Percentiles rank a stretch among this genome's conserved stretches.
Conservation (phyloP, 2,797 vertebrate species). For the Hypotaenidia philippensis region DNA sequence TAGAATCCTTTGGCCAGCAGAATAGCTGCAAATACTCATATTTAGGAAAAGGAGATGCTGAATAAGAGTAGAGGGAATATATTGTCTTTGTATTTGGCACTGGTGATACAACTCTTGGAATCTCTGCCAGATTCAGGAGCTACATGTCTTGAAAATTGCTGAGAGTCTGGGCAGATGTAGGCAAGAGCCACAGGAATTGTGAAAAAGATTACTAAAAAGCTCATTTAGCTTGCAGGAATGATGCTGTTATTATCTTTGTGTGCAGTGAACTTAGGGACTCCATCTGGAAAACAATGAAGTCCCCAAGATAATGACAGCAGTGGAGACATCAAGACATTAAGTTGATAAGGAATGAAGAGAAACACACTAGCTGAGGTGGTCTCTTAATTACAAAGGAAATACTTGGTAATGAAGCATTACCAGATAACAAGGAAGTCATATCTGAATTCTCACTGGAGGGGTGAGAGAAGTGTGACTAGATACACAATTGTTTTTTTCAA, state of each 20-base stretch:
- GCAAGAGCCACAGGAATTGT: neutral
- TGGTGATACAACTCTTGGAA: neutral
- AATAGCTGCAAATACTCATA: neutral
- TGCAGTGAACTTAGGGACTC: neutral
- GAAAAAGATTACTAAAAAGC: neutral
- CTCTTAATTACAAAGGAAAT: neutral
- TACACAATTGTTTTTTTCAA: neutral
- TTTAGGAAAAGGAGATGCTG: neutral
- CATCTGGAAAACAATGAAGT: neutral
- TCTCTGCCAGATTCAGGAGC: neutral
- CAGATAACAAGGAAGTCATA: neutral
- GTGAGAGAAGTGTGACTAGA: neutral
- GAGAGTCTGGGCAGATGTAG: neutral
- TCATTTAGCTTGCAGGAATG: neutral
- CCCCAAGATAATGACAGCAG: neutral
- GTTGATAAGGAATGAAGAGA: neutral
- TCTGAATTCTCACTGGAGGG: neutral
- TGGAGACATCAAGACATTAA: neutral
- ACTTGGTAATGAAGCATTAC: neutral
- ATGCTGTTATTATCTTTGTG: neutral
- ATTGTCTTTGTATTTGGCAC: neutral
- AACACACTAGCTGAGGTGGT: neutral
- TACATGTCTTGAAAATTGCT: neutral
- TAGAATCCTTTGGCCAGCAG: neutral
- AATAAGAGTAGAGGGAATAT: neutral